phyloP scores from a whole-genome alignment of 2,888 invertebrate species.

The Peribatodes rhomboidaria region DNA sequence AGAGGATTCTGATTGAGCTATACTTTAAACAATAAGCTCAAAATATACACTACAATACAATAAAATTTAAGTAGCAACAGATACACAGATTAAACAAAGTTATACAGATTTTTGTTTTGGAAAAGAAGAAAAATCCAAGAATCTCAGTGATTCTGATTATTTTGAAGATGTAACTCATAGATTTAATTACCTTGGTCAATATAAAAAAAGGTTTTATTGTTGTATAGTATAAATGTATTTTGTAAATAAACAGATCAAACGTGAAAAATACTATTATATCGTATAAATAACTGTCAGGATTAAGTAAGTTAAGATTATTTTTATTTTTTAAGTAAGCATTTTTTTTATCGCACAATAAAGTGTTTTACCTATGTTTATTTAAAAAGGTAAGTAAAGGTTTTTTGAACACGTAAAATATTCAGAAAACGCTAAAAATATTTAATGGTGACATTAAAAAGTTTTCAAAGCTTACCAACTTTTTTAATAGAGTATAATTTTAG shows the following conservation, averaged over 20 bases:
- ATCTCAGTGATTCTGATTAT: neutral
- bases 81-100: no score
- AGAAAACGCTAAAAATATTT: no score
- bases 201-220: neutral
- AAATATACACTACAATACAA: no score
- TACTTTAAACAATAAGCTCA: no score
- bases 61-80: neutral
- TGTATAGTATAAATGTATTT: constrained; percentile 28
- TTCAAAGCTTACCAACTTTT: no score
- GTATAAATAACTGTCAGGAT: constrained; percentile 15
- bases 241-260: constrained; percentile 28
- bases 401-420: neutral
- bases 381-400: neutral
- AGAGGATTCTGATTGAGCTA: no score
- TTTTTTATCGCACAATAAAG: constrained; percentile 14
- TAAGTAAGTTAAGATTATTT: constrained; percentile 13
- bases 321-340: constrained; percentile 12
- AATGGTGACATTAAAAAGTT: no score
- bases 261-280: constrained; percentile 26
- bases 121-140: neutral
- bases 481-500: no score
- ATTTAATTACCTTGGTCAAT: neutral
- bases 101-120: no score
- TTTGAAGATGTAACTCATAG: neutral
- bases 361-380: neutral